Evolutionary conservation across 2,888 invertebrate species (phyloP), one percentile per base, ranked within the genome.

Genomic region (Coelopa pilipes): DNA sequence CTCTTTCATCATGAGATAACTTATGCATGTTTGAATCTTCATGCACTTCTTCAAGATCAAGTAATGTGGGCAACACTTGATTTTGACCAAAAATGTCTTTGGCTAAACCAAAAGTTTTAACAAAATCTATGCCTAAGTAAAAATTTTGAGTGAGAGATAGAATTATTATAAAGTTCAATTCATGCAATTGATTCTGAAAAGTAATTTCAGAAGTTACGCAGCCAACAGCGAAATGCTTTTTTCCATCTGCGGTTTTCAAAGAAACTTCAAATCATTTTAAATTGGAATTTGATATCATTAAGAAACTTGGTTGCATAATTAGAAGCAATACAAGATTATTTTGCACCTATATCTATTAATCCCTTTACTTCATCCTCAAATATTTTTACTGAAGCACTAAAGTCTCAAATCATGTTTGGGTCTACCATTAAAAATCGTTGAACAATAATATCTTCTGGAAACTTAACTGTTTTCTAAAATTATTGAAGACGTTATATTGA

Each of bases 121-220:
- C 17, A 65, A 65, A 65, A 47, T 65, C 65, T 1, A 65, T 34
- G 34, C 34, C 34, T 17, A 65, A 19, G n/a, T 65, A 65, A 12
- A 65, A 65, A 65, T 65, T 47, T 65, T 65, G 65, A 19, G 65
- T 46, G 46, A 65, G 65, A 47, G 65, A 65, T n/a, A 46, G 47
- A 47, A 65, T 65, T 17, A 65, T 65, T 17, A 65, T n/a, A 17
- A 65, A 65, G n/a, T n/a, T 65, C 12, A 62, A 17, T 62, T 62
- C 15, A 24, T 62, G 21, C 9, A 11, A 34, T 34, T 34, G 34
- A 15, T 34, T 17, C 13, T 62, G 21, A 62, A 34, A 62, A n/a
- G 34, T 34, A 62, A 62, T 45, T 24, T 62, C 62, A 13, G 24
- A 11, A 10, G 24, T 62, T 11, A 62, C 62, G 12, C 15, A 34